These are phyloP conservation scores for Pteruthius melanotis DNA, from an alignment of 2,113 vertebrate genomes.

Conservation along the genomic window DNA sequence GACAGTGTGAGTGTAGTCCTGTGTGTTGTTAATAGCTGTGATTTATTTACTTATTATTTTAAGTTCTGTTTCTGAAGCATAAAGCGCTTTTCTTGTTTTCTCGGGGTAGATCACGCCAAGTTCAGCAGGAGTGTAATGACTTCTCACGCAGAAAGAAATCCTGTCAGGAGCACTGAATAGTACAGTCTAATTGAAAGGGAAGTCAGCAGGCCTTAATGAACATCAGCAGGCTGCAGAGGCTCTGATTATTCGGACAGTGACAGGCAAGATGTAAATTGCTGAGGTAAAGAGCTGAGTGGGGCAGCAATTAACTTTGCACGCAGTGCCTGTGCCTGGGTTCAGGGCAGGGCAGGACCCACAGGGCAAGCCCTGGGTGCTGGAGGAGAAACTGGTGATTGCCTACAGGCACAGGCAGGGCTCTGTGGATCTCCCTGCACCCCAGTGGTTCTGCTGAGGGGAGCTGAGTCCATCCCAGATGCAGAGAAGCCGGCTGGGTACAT, in stretches of 20 bases:
- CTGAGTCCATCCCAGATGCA: not conserved
- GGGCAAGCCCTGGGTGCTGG: not conserved
- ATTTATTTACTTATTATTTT: not conserved
- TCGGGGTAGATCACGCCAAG: not conserved
- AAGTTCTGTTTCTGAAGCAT: not conserved
- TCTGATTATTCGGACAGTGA: not conserved
- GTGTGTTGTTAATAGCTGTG: not conserved
- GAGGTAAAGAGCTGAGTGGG: not conserved
- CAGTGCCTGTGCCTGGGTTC: not conserved
- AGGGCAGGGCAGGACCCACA: not conserved
- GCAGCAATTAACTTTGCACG: not conserved
- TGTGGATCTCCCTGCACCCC: not conserved
- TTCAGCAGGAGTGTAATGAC: not conserved
- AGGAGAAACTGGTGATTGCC: not conserved
- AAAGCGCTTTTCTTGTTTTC: not conserved
- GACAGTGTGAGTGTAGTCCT: not conserved
- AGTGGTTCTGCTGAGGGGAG: not conserved
- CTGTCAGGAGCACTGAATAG: not conserved
- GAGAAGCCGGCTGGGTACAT: not conserved
- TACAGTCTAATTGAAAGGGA: not conserved
- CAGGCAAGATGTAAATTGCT: not conserved
- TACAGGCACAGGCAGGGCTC: not conserved
- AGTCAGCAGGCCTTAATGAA: slow-evolving; percentile 16
- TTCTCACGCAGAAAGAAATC: not conserved
- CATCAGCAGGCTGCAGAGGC: not conserved